Conservation (phyloP, 1,140 invertebrate genomes). For the Trichonephila inaurata region DNA sequence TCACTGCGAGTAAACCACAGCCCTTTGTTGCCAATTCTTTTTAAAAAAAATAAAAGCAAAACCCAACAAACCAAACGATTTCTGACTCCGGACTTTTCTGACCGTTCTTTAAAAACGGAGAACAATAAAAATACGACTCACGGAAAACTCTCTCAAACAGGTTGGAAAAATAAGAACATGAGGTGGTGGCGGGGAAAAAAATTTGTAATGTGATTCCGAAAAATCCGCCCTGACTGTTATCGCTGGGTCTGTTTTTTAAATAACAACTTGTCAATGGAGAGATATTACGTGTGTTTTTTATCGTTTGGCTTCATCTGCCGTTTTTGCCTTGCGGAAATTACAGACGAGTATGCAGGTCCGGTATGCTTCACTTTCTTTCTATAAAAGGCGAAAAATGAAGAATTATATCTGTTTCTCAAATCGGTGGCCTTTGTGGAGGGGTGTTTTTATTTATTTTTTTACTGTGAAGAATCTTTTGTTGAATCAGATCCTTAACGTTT, state of each 20-base stretch:
- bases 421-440: neutral
- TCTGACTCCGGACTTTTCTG: conserved; percentile 17
- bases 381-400: neutral
- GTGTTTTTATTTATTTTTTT: neutral
- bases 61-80: conserved; percentile 23
- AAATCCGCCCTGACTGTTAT: conserved; percentile 65
- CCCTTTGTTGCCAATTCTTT: neutral
- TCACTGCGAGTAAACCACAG: neutral
- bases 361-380: conserved; percentile 21
- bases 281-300: conserved; percentile 34
- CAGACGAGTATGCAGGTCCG: conserved; percentile 48
- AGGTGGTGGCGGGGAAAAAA: neutral
- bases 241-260: conserved; percentile 42
- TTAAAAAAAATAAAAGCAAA: neutral
- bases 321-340: conserved; percentile 55
- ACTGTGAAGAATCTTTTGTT: neutral
- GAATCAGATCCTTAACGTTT: neutral
- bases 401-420: conserved; percentile 22
- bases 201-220: conserved; percentile 1
- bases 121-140: conserved; percentile 45
- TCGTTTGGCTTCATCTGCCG: conserved; percentile 36
- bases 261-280: conserved; percentile 68
- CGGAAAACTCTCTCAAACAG: conserved; percentile 30
- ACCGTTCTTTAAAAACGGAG: neutral
- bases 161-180: neutral